Percentiles rank a stretch among this genome's conserved stretches.
phyloP scores from a whole-genome alignment of 2,888 invertebrate genomes.

The Xestoiulus laeticollis region DNA sequence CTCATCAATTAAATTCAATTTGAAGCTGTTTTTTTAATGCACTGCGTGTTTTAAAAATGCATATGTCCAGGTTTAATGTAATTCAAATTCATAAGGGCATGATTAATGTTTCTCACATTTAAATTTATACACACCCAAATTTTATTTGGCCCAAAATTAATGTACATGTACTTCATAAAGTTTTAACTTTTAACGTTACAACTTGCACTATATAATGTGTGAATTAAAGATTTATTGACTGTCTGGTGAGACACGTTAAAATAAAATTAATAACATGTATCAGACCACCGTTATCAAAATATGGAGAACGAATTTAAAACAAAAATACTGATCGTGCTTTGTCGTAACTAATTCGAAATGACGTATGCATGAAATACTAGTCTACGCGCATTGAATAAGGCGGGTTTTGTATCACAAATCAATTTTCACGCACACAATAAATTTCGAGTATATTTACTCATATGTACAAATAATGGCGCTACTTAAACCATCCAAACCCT shows the following conservation, averaged over 20 bases:
- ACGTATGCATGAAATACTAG: not conserved
- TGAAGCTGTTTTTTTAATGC: too few species aligned
- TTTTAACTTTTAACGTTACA: too few species aligned
- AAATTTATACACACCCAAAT: too few species aligned
- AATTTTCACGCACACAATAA: not conserved
- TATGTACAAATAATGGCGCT: not conserved
- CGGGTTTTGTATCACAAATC: constrained; percentile 5
- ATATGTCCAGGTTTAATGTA: too few species aligned
- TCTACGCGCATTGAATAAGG: constrained; percentile 2
- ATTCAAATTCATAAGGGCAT: too few species aligned
- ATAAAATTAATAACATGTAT: not conserved
- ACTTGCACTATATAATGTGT: too few species aligned
- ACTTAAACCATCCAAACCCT: not conserved
- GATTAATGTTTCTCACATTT: too few species aligned
- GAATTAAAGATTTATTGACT: not conserved
- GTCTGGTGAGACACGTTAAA: not conserved
- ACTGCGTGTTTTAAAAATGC: too few species aligned
- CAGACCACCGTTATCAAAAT: not conserved
- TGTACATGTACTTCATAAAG: too few species aligned
- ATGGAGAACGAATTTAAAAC: not conserved
- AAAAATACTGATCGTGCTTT: not conserved
- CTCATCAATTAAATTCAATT: too few species aligned
- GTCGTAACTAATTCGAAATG: not conserved
- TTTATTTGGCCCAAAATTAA: too few species aligned
- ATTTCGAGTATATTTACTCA: constrained; percentile 2